Base-by-base conservation (phyloP, 2,113 vertebrate genomes). In the Eira barbara region DNA sequence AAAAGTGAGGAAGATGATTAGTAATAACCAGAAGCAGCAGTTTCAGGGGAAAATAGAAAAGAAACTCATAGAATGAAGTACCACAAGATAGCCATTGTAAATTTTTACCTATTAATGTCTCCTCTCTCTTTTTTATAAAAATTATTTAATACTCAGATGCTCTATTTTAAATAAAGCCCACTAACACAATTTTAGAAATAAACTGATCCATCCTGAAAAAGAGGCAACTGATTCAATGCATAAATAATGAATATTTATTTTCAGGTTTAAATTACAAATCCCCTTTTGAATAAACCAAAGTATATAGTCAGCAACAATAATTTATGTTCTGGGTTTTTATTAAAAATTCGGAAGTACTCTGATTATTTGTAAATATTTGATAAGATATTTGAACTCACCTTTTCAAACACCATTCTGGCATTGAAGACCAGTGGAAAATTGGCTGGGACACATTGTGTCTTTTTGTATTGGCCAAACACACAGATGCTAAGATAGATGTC, bases 341-440 rank as follows among this genome's bases (percentile, higher is more conserved):
- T 94, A 12, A 94, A 92, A 96, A 87, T 87, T 65, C 67, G 31
- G 23, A 95, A 52, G 2, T 27, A 74, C 27, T 93, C 71, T 49
- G 34, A 47, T 45, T 34, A 39, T 89, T 91, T 69, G 31, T 73
- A 93, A 93, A 79, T 49, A 95, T 45, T 87, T 95, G 31, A 81
- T 89, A 17, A 63, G 29, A 92, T 63, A 96, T 47, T 55, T 90
- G 39, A 97, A 94, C 99, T 98, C 96, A 99, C 99, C 99, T 99
- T 99, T 97, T 99, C 99, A 98, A 99, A 99, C n/a, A 98, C 97
- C 98, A 99, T 99, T 97, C 98, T 99, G 98, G 99, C 99, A 94
- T 99, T 98, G 98, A 99, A 99, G 93, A 97, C 88, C 87, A 99
- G 97, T 79, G 99, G 99, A 86, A 99, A 99, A 15, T 94, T 97